Evolutionary conservation across 2,113 vertebrate genomes (phyloP), one percentile per base, ranked within the genome.

Genomic region (Haemorhous mexicanus): DNA sequence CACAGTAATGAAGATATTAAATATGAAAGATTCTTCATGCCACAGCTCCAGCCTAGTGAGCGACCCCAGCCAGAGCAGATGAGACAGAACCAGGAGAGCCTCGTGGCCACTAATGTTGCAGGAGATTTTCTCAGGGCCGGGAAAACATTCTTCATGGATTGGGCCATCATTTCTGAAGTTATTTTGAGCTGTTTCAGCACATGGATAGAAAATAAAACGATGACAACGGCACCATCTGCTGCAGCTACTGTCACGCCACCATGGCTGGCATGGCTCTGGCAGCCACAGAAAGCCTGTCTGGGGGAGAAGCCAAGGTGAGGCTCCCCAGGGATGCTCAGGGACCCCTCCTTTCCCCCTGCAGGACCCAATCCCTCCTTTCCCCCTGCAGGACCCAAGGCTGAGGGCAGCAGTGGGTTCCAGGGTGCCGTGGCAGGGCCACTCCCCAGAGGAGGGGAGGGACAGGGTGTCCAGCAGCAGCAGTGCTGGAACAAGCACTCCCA

Each of bases 201-300:
- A 90, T 0, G 27, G 59, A 39, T 76, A 87, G 81, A 77, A 93
- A 96, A 68, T 39, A 67, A 83, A 96, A 59, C 0, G 6, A 90
- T 81, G 91, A 91, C 70, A 96, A 88, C 88, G 35, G 88, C 94
- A 87, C 90, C 92, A 93, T 92, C 95, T 95, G 95, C 90, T 94
- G 28, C 83, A 96, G 63, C 68, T 92, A n/a, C 64, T 33, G 61
- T 68, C 84, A 87, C 13, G 0, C 41, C 64, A 75, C 46, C 21
- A 0, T 0, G 55, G 84, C 92, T 94, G 94, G 89, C 93, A 84
- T 7, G 1, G 3, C 92, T 90, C 61, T 35, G 1, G 7, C 66
- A 44, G 72, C 0, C 0, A 18, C 26, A 67, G 52, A 78, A 91
- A 87, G 11, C 49, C 70, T 17, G 20, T 44, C 53, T 15, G 20